These are phyloP conservation scores for Passer montanus DNA, from an alignment of 2,113 vertebrate genomes.

Conservation along the genomic window DNA sequence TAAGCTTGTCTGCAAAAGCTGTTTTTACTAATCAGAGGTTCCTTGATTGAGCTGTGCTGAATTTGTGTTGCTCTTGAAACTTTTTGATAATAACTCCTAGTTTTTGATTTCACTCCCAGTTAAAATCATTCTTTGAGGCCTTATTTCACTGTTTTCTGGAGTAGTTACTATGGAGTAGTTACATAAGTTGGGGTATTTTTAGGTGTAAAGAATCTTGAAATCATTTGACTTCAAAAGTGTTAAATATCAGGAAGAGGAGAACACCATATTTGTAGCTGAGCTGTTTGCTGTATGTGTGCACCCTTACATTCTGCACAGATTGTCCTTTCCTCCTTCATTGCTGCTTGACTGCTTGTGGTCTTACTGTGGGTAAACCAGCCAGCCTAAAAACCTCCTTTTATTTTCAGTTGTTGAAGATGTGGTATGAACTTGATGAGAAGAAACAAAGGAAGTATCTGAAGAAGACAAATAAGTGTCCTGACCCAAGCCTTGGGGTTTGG, in stretches of 20 bases:
- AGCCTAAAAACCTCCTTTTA: neutral
- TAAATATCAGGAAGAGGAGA: neutral
- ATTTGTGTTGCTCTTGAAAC: neutral
- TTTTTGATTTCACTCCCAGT: neutral
- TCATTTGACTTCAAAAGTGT: neutral
- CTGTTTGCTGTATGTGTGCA: neutral
- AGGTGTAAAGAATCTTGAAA: neutral
- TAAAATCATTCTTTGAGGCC: neutral
- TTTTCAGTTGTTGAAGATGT: conserved; percentile 83
- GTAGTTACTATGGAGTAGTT: neutral
- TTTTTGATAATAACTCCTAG: neutral
- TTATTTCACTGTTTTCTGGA: neutral
- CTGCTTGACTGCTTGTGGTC: neutral
- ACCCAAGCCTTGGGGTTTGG: conserved; percentile 83
- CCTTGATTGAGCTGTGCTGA: neutral
- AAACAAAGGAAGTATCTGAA: conserved; percentile 80
- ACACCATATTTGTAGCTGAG: fast-evolving
- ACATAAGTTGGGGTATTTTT: neutral
- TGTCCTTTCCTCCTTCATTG: neutral
- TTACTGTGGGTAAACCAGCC: neutral
- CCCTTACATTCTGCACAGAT: neutral
- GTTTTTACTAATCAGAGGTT: neutral
- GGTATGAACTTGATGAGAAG: conserved; percentile 81
- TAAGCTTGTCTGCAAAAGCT: neutral
- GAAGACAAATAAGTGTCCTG: conserved; percentile 82